phyloP scores from a whole-genome alignment of 2,888 invertebrate species.

The Ophion ellenae region DNA sequence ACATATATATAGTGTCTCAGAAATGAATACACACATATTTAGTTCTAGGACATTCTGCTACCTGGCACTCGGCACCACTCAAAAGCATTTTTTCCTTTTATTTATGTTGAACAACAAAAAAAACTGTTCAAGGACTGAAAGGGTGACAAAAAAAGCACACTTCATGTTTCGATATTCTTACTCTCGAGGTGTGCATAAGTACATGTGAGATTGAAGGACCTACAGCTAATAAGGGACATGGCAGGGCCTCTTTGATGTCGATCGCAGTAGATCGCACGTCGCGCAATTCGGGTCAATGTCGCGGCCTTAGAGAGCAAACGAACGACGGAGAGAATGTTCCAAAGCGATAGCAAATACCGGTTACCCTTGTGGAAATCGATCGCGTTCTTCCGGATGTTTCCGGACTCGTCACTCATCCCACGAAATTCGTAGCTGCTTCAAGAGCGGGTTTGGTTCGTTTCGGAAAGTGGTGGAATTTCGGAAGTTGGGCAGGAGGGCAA shows the following conservation, averaged over 20 bases:
- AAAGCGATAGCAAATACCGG: conserved; percentile 66
- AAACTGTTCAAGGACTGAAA: not conserved
- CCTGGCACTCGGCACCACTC: not conserved
- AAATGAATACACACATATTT: not conserved
- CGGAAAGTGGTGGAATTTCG: not conserved
- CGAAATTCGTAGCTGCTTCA: conserved; percentile 42
- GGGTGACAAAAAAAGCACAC: not conserved
- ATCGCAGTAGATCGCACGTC: conserved; percentile 32
- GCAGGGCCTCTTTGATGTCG: not conserved
- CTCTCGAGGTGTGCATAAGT: not conserved
- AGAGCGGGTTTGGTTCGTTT: not conserved
- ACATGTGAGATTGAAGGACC: not conserved
- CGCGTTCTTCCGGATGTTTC: conserved; percentile 40
- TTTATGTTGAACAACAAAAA: not conserved
- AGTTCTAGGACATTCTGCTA: not conserved
- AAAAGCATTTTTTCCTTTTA: not conserved
- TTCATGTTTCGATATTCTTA: not conserved
- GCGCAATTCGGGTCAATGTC: conserved; percentile 80
- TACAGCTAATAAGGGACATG: not conserved
- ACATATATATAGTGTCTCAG: not conserved
- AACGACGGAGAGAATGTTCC: conserved; percentile 59
- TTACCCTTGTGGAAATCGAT: conserved; percentile 77
- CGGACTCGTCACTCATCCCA: conserved; percentile 19
- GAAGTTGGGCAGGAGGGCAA: not conserved
- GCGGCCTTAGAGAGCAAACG: conserved; percentile 73